Percentiles rank a stretch among this genome's conserved stretches.
Evolutionary conservation across 2,797 vertebrate genomes (phyloP).

Genomic region (Enteromius afrohamiltoni): DNA sequence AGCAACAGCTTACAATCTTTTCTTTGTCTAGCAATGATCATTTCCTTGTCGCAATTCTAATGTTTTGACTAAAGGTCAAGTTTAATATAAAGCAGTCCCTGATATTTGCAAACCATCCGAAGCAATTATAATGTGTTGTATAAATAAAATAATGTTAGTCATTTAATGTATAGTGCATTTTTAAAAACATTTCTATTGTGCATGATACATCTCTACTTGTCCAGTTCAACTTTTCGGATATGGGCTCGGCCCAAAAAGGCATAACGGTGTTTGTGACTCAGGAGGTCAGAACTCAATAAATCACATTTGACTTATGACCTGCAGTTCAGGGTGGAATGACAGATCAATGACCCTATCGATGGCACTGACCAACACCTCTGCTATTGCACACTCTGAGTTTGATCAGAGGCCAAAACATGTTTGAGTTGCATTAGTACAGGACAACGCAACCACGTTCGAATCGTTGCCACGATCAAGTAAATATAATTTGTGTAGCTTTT

Average conservation of each 20-base stretch:
- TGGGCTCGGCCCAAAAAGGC: conserved; percentile 43
- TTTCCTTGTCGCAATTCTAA: conserved; percentile 14
- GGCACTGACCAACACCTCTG: conserved; percentile 60
- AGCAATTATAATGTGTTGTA: not conserved
- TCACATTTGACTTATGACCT: conserved; percentile 61
- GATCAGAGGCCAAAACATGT: conserved; percentile 29
- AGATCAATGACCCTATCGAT: conserved; percentile 50
- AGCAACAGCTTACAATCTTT: conserved; percentile 54
- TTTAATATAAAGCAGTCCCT: conserved; percentile 6
- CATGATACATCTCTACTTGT: not conserved
- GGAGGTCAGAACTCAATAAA: conserved; percentile 62
- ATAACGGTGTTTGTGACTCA: conserved; percentile 43
- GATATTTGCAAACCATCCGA: conserved; percentile 43
- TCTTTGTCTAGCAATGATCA: conserved; percentile 23
- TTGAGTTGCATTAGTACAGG: conserved; percentile 29
- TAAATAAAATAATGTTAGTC: not conserved
- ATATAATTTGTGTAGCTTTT: not conserved
- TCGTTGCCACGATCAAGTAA: not conserved
- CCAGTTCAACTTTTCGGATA: conserved; percentile 30
- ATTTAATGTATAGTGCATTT: not conserved
- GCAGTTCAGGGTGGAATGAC: conserved; percentile 42
- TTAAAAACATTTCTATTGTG: conserved; percentile 8
- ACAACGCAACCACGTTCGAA: conserved; percentile 20
- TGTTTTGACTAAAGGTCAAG: conserved; percentile 22
- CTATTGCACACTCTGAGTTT: conserved; percentile 38